Evolutionary conservation across 1,140 invertebrate genomes (phyloP).

Genomic region (Solenopsis invicta): DNA sequence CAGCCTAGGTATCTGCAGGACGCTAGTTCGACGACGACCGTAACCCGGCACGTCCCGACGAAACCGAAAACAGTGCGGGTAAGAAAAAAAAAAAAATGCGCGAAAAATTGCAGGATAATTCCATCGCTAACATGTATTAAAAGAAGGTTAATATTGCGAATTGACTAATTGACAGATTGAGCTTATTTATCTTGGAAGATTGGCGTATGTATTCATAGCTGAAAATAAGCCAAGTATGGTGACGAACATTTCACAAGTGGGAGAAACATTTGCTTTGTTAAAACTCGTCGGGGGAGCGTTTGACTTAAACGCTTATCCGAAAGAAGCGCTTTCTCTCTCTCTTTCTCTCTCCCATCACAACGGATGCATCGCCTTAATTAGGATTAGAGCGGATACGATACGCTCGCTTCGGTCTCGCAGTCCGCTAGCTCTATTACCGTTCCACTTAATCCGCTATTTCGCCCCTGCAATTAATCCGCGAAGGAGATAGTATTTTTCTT

Average conservation of each 20-base stretch:
- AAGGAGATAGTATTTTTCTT: slow-evolving; percentile 22
- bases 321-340: slow-evolving; percentile 33
- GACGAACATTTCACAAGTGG: neutral
- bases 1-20: slow-evolving; percentile 87
- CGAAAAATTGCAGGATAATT: neutral
- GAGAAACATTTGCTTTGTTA: neutral
- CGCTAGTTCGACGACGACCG: slow-evolving; percentile 75
- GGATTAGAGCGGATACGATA: slow-evolving; percentile 21
- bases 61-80: slow-evolving; percentile 85
- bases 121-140: too few relatives aligned
- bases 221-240: neutral
- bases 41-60: slow-evolving; percentile 77
- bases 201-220: neutral
- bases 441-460: slow-evolving; percentile 41
- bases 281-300: neutral
- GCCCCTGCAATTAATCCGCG: slow-evolving; percentile 19
- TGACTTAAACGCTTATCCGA: neutral
- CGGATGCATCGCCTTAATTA: slow-evolving; percentile 57
- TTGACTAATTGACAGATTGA: neutral
- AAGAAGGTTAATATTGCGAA: neutral
- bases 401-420: neutral
- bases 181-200: neutral
- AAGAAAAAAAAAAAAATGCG: slow-evolving; percentile 68
- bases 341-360: neutral
- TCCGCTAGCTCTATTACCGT: slow-evolving; percentile 21